Evolutionary conservation across 2,888 invertebrate species (phyloP).

Genomic region (Nymphalis urticae): DNA sequence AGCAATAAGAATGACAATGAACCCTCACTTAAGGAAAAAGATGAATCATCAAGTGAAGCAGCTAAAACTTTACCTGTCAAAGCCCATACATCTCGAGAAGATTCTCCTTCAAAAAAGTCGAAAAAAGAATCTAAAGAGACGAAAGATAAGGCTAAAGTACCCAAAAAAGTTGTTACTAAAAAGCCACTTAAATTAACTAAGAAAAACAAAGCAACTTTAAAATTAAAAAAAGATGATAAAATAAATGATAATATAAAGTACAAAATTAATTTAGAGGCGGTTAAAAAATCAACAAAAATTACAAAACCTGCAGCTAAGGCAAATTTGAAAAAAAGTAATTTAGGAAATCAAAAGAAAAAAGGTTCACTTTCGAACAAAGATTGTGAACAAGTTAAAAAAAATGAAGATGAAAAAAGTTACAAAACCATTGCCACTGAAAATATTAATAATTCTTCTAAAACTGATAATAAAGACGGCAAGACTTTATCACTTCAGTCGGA

Average conservation of each 20-base stretch:
- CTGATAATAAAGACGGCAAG: constrained; percentile 31
- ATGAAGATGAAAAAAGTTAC: constrained; percentile 37
- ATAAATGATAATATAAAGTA: constrained; percentile 63
- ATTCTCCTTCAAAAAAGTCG: constrained; percentile 61
- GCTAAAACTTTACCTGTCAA: constrained; percentile 58
- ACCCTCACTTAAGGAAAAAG: constrained; percentile 50
- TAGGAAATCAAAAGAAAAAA: constrained; percentile 57
- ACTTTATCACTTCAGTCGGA: constrained; percentile 39
- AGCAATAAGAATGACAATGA: constrained; percentile 55
- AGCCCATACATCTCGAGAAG: constrained; percentile 50
- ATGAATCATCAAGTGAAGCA: constrained; percentile 50
- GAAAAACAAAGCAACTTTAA: constrained; percentile 49
- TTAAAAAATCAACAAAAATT: constrained; percentile 58
- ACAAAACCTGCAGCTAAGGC: constrained; percentile 53
- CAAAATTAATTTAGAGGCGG: constrained; percentile 68
- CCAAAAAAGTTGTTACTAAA: constrained; percentile 55
- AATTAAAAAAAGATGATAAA: constrained; percentile 50
- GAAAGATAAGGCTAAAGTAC: constrained; percentile 62
- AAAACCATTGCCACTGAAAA: constrained; percentile 15
- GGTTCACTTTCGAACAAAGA: constrained; percentile 38
- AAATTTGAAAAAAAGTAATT: constrained; percentile 55
- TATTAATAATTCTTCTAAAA: constrained; percentile 10
- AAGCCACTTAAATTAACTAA: constrained; percentile 52
- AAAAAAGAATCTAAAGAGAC: constrained; percentile 69
- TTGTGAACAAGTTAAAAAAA: constrained; percentile 37